Evolutionary conservation across 2,797 vertebrate species (phyloP).

Genomic region (Diglossa cyanea): DNA sequence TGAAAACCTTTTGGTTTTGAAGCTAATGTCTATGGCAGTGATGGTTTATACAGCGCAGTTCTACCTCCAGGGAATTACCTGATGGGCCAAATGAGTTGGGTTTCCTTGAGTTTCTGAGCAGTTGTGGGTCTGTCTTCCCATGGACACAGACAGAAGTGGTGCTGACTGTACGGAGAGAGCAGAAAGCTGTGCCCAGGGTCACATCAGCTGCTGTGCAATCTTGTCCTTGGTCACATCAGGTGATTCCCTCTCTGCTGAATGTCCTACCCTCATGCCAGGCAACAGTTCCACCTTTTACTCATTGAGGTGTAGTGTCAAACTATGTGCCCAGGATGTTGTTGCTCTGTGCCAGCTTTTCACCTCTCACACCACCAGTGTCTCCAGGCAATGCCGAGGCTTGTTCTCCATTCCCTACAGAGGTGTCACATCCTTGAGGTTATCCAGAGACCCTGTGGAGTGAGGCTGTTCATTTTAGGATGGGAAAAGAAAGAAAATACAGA

Average conservation of each 20-base stretch:
- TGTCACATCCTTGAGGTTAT: background rate
- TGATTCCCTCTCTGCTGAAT: rapidly evolving
- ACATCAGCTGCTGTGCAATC: background rate
- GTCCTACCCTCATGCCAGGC: background rate
- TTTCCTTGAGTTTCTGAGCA: background rate
- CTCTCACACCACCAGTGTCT: background rate
- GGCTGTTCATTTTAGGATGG: background rate
- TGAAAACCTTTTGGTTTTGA: background rate
- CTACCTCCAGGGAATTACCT: background rate
- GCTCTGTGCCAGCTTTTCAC: background rate
- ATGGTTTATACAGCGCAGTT: background rate
- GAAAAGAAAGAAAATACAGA: background rate
- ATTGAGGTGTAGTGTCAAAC: background rate
- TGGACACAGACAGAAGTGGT: background rate
- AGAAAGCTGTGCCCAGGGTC: background rate
- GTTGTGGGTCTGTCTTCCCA: background rate
- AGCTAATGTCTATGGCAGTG: background rate
- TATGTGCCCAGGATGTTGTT: background rate
- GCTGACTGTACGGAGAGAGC: background rate
- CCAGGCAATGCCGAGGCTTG: background rate
- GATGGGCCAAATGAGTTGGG: background rate
- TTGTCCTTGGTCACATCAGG: background rate
- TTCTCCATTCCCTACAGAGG: background rate
- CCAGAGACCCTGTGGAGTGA: background rate
- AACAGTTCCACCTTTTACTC: background rate